phyloP scores from a whole-genome alignment of 2,888 invertebrate genomes.

The Caradrina kadenii region DNA sequence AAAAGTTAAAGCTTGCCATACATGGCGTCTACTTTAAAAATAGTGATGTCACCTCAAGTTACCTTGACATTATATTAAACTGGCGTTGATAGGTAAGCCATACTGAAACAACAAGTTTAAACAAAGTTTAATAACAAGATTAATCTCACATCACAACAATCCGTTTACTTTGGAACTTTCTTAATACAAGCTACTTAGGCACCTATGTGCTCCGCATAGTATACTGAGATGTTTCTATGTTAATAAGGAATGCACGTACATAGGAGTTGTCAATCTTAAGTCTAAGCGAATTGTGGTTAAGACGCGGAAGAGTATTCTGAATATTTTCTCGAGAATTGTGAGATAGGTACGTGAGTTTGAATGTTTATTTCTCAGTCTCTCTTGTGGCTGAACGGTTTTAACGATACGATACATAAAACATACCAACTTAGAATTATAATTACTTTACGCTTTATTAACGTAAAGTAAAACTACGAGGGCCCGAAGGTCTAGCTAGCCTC shows the following conservation, averaged over 20 bases:
- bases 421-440: too few species aligned
- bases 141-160: constrained; percentile 39
- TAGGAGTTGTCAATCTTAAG: constrained; percentile 39
- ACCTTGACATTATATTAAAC: constrained; percentile 1
- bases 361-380: background rate
- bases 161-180: constrained; percentile 44
- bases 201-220: constrained; percentile 5
- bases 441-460: too few species aligned
- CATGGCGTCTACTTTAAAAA: background rate
- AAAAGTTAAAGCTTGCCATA: background rate
- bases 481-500: background rate
- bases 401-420: background rate
- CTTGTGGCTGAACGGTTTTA: background rate
- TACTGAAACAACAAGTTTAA: constrained; percentile 31
- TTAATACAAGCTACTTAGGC: constrained; percentile 11
- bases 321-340: background rate
- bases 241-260: constrained; percentile 33
- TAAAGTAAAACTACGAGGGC: background rate
- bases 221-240: constrained; percentile 25
- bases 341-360: background rate
- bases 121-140: constrained; percentile 52
- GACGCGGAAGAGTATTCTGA: constrained; percentile 33
- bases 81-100: background rate
- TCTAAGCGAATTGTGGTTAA: constrained; percentile 8
- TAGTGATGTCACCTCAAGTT: background rate